Conservation (phyloP, 2,113 vertebrate species). For the Alligator mississippiensis region DNA sequence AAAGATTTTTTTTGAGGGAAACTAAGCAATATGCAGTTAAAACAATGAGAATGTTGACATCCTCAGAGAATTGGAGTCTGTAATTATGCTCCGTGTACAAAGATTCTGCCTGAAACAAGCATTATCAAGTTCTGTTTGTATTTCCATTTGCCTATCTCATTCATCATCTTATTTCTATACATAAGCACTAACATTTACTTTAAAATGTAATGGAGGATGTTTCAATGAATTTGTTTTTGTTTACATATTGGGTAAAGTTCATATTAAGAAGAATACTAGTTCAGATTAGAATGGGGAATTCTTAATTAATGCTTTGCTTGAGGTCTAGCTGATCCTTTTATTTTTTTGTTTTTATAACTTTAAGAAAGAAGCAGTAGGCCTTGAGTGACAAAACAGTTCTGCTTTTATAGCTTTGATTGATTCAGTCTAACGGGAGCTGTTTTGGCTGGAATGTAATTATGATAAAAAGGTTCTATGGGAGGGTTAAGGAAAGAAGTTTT, state of each 20-base stretch:
- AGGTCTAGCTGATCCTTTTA: background rate
- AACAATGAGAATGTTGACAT: background rate
- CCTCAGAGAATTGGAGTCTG: background rate
- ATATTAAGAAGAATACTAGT: background rate
- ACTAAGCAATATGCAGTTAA: background rate
- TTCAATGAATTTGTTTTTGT: background rate
- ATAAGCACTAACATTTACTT: background rate
- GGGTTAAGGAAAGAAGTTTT: slow-evolving; percentile 3
- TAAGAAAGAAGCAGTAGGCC: background rate
- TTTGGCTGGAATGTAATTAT: background rate
- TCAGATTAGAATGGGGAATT: background rate
- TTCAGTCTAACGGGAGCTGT: slow-evolving; percentile 29
- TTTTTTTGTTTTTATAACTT: background rate
- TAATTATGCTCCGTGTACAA: rapidly evolving
- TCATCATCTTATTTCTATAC: rapidly evolving
- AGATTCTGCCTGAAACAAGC: background rate
- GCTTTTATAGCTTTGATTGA: slow-evolving; percentile 39
- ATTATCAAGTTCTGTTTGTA: background rate
- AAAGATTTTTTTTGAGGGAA: background rate
- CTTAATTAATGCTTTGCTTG: background rate
- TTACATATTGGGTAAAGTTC: background rate
- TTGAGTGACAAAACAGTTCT: slow-evolving; percentile 18
- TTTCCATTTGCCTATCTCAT: background rate
- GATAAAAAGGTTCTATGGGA: background rate
- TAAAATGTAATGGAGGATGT: background rate